Evolutionary conservation across 1,140 invertebrate species (phyloP).

Genomic region (Aphelenchoides fujianensis): DNA sequence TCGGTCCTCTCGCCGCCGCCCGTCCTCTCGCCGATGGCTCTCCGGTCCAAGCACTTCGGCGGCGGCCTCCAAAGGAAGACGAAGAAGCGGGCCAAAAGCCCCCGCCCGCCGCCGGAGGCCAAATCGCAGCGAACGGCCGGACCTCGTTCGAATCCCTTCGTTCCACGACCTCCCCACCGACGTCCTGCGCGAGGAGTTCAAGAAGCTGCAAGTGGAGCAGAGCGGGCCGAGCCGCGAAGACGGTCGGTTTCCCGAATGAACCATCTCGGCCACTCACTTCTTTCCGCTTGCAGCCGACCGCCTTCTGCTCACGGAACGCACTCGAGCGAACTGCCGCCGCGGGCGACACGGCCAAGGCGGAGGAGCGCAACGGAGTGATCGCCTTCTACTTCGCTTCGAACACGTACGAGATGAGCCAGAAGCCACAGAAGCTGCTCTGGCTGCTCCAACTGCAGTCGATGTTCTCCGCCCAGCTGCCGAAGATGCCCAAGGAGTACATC

Average conservation of each 20-base stretch:
- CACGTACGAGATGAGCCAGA: constrained; percentile 26
- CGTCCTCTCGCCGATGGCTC: neutral
- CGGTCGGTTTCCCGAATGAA: neutral
- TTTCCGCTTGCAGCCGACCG: constrained; percentile 9
- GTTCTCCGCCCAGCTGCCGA: constrained; percentile 81
- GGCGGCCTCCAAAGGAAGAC: too few relatives aligned
- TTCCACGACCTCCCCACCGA: neutral
- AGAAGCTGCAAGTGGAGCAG: neutral
- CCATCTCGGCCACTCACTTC: neutral
- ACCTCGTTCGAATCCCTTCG: neutral
- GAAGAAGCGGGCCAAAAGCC: too few relatives aligned
- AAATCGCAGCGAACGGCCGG: too few relatives aligned
- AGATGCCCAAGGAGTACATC: constrained; percentile 98
- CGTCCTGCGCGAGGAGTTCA: neutral
- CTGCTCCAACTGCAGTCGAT: constrained; percentile 78
- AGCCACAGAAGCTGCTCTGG: constrained; percentile 69
- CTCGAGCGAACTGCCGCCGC: neutral
- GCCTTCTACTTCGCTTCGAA: constrained; percentile 38
- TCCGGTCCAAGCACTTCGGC: too few relatives aligned
- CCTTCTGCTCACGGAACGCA: constrained; percentile 6
- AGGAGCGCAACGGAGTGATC: constrained; percentile 39
- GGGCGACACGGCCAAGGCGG: constrained; percentile 30
- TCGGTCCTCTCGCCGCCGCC: neutral
- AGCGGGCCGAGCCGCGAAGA: neutral
- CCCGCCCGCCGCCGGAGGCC: neutral